Evolutionary conservation across 2,113 vertebrate species (phyloP).

Genomic region (Numida meleagris): DNA sequence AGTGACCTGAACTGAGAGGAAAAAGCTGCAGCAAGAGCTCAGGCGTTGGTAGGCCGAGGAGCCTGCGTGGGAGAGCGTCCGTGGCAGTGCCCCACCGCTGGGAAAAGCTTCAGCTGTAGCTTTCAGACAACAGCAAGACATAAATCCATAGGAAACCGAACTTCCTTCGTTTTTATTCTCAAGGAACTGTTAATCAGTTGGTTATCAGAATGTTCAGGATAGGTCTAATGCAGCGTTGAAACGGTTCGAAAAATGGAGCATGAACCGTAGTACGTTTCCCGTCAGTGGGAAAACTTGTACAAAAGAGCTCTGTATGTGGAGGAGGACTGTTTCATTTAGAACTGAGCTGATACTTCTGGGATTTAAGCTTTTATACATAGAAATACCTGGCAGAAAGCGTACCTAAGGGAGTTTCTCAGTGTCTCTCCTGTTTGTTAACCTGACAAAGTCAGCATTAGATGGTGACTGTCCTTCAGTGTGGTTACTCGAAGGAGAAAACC

Average conservation of each 20-base stretch:
- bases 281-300: neutral
- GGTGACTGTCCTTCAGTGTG: conserved; percentile 11
- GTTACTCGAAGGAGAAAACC: conserved; percentile 6
- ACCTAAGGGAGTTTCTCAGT: neutral
- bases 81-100: neutral
- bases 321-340: neutral
- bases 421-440: neutral
- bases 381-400: conserved; percentile 10
- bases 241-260: neutral
- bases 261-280: neutral
- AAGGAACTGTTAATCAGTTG: conserved; percentile 58
- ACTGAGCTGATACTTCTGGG: neutral
- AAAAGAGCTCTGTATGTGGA: neutral
- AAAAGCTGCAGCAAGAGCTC: neutral
- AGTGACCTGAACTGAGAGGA: conserved; percentile 2
- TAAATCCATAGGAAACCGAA: conserved; percentile 60
- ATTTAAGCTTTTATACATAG: neutral
- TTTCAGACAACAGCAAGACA: neutral
- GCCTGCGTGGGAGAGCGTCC: neutral
- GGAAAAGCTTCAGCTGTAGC: conserved; percentile 25
- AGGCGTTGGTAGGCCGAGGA: neutral
- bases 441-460: neutral
- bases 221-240: conserved; percentile 29
- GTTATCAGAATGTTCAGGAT: conserved; percentile 48
- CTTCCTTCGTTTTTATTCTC: conserved; percentile 46